Base-by-base conservation (phyloP, 2,113 vertebrate genomes). In the Caloenas nicobarica region DNA sequence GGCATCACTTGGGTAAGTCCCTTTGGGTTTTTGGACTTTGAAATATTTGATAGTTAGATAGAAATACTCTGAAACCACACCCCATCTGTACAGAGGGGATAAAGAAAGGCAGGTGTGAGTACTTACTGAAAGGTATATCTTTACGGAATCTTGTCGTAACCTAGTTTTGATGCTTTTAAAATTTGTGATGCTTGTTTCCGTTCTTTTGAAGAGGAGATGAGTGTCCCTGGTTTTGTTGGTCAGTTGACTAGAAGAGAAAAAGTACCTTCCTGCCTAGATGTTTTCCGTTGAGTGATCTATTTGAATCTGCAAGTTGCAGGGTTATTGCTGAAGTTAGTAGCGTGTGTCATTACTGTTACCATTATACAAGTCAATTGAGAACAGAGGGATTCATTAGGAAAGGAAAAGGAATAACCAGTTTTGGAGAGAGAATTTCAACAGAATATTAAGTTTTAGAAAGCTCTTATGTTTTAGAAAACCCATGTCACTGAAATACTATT, bases 1-100 rank as follows among this genome's bases (percentile, higher is more conserved):
- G 92, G 54, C 84, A 61, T 91, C 72, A 5, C 28, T 78, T 84
- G 91, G 97, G 98, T 98, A 62, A 9, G 92, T 86, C 86, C 33
- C 26, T 85, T 74, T 80, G 72, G 4, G 29, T 72, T 88, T 8
- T 78, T 77, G 16, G 31, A 16, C 70, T 85, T 94, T 78, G 50
- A 68, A 73, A 22, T 81, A 54, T 46, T 90, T 91, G 29, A 3
- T 91, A 23, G 36, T 79, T 78, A 68, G 9, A 23, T 22, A 61
- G 54, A 74, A 82, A 68, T 79, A 24, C 23, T 82, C 36, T 60
- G 69, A 81, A 84, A 33, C 11, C 8, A 21, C 33, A 21, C 4
- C 19, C 25, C 16, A 6, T 36, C 10, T 69, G 44, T 81, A n/a
- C 58, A 44, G 64, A 38, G 40, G 68, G 18, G 5, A 36, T 88